Base-by-base conservation (phyloP, 2,113 vertebrate species). In the Conger conger region DNA sequence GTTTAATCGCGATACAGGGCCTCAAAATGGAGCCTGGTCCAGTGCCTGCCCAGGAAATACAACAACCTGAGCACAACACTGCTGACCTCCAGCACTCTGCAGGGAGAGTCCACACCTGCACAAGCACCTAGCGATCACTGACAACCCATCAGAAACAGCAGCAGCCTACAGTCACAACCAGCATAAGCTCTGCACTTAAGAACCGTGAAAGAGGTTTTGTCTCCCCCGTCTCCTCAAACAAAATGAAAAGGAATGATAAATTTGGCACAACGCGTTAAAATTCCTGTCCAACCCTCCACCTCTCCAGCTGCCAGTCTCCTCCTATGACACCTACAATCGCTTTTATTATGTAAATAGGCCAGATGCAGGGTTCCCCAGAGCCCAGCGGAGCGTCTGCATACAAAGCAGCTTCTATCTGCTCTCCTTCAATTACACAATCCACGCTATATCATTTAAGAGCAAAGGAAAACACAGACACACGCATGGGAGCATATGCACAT, bases 381-480 rank as follows among this genome's bases (percentile, higher is more conserved):
- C 73, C 60, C 57, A 73, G 38, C n/a, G 73, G 82, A 86, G 77
- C 79, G 86, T 79, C 84, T 87, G 93, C 93, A 94, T 93, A 88
- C 89, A 91, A 92, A 94, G 85, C 90, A 89, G 84, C 53, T 86
- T 87, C 86, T 87, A 86, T 94, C 91, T 90, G 87, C 91, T 91
- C 89, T 86, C 86, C 84, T 87, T 88, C 81, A 81, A 84, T 86
- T 87, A 89, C 83, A 87, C 83, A 87, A 84, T 86, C 85, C 27
- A 79, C 89, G 90, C 86, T 90, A 90, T 87, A 85, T 81, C 83
- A 91, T 86, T 91, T 88, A 89, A 90, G 76, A 76, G 42, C 15
- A 30, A 77, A 86, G 80, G 87, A 85, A 87, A 86, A 81, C 81
- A 88, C 80, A 0, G 7, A 13, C 45, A 13, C 45, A 50, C 45